phyloP scores from a whole-genome alignment of 2,797 vertebrate genomes.

The Alosa sapidissima region DNA sequence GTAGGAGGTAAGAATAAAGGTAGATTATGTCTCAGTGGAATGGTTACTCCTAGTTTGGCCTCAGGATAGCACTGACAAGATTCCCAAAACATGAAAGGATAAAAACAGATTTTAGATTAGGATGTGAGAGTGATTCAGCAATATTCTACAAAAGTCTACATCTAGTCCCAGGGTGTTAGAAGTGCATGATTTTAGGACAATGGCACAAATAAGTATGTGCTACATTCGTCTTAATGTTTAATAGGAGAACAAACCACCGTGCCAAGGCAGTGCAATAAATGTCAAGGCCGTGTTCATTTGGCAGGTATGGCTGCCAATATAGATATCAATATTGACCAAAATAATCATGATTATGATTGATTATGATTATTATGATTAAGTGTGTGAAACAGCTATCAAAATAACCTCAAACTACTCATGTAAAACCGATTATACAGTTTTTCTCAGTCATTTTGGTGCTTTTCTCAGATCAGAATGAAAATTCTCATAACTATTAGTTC shows the following conservation, averaged over 20 bases:
- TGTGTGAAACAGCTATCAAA: no score
- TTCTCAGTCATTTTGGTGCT: no score
- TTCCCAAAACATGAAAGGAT: neutral
- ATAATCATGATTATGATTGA: no score
- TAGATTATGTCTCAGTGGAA: neutral
- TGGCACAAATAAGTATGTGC: neutral
- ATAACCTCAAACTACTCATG: no score
- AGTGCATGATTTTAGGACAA: neutral
- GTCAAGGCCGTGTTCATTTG: neutral
- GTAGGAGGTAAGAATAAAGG: no score
- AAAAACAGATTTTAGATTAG: neutral
- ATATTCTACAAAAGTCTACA: neutral
- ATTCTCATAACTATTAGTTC: no score
- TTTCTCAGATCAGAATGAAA: no score
- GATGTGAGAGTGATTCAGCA: neutral
- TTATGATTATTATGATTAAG: no score
- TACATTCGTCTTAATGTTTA: neutral
- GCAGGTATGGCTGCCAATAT: neutral
- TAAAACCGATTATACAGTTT: no score
- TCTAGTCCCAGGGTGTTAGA: neutral
- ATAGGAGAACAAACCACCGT: neutral
- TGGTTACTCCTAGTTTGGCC: neutral
- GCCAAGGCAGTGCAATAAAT: neutral
- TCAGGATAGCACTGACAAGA: neutral
- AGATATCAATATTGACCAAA: no score